Conservation (phyloP, 2,113 vertebrate genomes). For the Centropus unirufus region DNA sequence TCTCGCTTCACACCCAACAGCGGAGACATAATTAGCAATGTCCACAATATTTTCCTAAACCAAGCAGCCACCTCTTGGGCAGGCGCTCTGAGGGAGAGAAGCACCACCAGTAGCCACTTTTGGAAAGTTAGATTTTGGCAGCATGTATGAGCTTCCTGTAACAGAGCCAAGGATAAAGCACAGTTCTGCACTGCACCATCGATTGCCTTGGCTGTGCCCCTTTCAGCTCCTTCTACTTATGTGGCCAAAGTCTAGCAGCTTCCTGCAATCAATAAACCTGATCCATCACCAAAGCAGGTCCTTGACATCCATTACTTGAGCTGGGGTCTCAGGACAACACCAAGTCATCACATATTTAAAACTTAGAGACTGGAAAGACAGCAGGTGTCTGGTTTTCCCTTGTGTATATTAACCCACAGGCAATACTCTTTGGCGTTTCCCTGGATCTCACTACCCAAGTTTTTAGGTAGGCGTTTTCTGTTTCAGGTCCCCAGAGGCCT, state of each 20-base stretch:
- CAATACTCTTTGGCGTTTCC: not conserved
- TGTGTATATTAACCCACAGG: not conserved
- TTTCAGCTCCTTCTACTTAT: not conserved
- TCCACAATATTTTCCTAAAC: not conserved
- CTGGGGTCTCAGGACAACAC: not conserved
- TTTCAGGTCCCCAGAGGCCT: not conserved
- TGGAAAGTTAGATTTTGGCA: not conserved
- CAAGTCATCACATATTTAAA: not conserved
- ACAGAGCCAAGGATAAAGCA: not conserved
- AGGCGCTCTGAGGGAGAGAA: not conserved
- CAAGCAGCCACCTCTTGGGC: not conserved
- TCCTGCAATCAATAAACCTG: not conserved
- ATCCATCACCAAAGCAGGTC: not conserved
- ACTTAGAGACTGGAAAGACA: not conserved
- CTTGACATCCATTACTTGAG: not conserved
- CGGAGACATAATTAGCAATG: not conserved
- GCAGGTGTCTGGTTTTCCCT: not conserved
- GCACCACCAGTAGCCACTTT: not conserved
- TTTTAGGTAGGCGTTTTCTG: not conserved
- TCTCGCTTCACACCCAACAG: slow-evolving; percentile 12
- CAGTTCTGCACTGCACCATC: not conserved
- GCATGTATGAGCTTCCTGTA: not conserved
- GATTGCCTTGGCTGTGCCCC: not conserved
- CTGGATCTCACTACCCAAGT: not conserved
- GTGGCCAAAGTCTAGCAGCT: not conserved